Evolutionary conservation across 2,797 vertebrate genomes (phyloP), one percentile per base, ranked within the genome.

Genomic region (Acanthopagrus latus): DNA sequence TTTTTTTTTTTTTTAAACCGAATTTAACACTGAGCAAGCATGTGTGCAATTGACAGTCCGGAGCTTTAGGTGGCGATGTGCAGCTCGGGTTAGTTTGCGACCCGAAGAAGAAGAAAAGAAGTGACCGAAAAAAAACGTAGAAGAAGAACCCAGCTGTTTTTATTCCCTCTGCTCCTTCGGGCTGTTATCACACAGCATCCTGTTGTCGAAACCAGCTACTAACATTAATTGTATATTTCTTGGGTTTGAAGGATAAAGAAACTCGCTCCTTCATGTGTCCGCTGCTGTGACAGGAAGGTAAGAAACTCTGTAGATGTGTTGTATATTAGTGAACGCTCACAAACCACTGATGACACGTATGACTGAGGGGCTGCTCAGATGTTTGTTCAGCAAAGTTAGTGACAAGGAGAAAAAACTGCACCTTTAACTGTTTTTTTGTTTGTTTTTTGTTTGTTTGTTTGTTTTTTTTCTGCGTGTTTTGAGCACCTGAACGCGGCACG

Each of bases 101-200:
- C 11, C 9, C 13, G 2, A 18, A 21, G 63, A 80, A 82, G 70
- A 81, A 65, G 21, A 62, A 13, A 54, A 7, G 0, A 12, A 12
- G 4, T 25, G 25, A 2, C 25, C n/a, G n/a, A n/a, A 25, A 25
- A 48, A 63, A 33, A 33, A 1, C 0, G 48, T 57, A 84, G 86
- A 90, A 83, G 88, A 90, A 91, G 81, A 85, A 23, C 2, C 44
- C 64, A n/a, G 67, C 71, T 71, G 78, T 81, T 33, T n/a, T 56
- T 20, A 38, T 63, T 78, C 55, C 21, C 17, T 2, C 2, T 54
- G 41, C 0, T 12, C 58, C 5, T 54, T n/a, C 23, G 43, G 43
- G 38, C 27, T 68, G 9, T 33, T 48, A 11, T 18, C 52, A 16
- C 21, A 4, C n/a, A 44, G 25, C 14, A 41, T 78, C 57, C 27